A percentile compares a stretch with the other conserved stretches of the same genome.
phyloP scores from a whole-genome alignment of 2,113 vertebrate genomes.

The Pagrus major region DNA sequence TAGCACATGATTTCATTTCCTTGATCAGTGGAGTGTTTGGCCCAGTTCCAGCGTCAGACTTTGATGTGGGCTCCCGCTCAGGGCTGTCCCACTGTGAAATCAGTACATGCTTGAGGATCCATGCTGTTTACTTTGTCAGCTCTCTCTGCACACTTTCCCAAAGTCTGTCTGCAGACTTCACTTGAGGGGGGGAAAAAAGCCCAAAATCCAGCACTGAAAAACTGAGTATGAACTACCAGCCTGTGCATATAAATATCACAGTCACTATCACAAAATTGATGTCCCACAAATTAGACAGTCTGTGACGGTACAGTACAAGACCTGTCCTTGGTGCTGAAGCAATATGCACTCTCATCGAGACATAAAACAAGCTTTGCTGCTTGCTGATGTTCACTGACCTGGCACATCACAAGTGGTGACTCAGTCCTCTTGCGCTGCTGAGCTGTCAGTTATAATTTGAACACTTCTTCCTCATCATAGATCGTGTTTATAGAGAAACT shows the following conservation, averaged over 20 bases:
- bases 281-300: neutral
- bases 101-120: neutral
- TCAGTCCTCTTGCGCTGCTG: slow-evolving; percentile 52
- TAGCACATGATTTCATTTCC: slow-evolving; percentile 30
- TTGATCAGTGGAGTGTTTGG: slow-evolving; percentile 36
- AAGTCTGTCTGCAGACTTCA: neutral
- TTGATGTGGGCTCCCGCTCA: neutral
- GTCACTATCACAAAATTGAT: neutral
- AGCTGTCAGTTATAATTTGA: slow-evolving; percentile 63
- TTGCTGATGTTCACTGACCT: slow-evolving; percentile 33
- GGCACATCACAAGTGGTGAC: slow-evolving; percentile 40
- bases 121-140: neutral
- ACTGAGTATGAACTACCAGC: neutral
- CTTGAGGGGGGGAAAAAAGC: too few relatives aligned
- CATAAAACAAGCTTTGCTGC: slow-evolving; percentile 39
- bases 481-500: slow-evolving; percentile 31
- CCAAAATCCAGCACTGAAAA: too few relatives aligned
- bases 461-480: slow-evolving; percentile 31
- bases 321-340: slow-evolving; percentile 70
- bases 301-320: slow-evolving; percentile 1
- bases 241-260: neutral
- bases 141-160: neutral
- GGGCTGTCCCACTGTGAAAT: slow-evolving; percentile 18
- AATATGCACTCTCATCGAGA: slow-evolving; percentile 8
- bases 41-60: neutral